Evolutionary conservation across 2,888 invertebrate genomes (phyloP), one percentile per base, ranked within the genome.

Genomic region (Teinopalpus imperialis): DNA sequence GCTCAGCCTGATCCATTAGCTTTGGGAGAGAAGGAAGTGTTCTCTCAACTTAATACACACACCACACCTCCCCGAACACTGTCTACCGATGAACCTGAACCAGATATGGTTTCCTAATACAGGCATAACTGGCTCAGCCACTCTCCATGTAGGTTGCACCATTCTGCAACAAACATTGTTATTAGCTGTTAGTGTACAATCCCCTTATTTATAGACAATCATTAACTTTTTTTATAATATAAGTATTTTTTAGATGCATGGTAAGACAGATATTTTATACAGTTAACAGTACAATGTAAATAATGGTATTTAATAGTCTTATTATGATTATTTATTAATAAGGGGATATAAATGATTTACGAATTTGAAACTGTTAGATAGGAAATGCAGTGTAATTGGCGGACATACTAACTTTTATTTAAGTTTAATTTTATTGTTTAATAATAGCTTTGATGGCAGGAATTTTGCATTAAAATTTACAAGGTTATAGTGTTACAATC

Each of bases 1-100:
- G 51, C 62, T 7, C 86, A 86, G 49, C 87, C 88, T 1, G 89
- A 89, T 49, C 89, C 89, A 0, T 58, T 89, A 41, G 89, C 89
- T 0, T 59, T 89, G 40, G 89, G 89, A 26, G 87, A 87, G 49
- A 83, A 87, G 32, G 89, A 89, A 50, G 89, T 89, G 12, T 89
- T 89, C 54, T 88, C 89, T 4, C 88, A 89, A 62, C 50, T 89
- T 29, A 83, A 79, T 46, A 54, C 80, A 39, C 79, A 82, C 54
- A 74, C 77, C 1, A 66, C 83, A 30, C 77, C 87, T 24, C 79
- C 81, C 2, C 56, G 76, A 53, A 74, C 76, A 44, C 56, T 79
- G 13, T 85, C 88, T 23, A 80, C 77, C 50, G 88, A 88, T 13
- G 89, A 89, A 14, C 80, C 74, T 9, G 87, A 88, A 51, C 78